A percentile compares a stretch with the other conserved stretches of the same genome.
Conservation (phyloP, 2,797 vertebrate genomes). For the Brachyrhaphis roseni region DNA sequence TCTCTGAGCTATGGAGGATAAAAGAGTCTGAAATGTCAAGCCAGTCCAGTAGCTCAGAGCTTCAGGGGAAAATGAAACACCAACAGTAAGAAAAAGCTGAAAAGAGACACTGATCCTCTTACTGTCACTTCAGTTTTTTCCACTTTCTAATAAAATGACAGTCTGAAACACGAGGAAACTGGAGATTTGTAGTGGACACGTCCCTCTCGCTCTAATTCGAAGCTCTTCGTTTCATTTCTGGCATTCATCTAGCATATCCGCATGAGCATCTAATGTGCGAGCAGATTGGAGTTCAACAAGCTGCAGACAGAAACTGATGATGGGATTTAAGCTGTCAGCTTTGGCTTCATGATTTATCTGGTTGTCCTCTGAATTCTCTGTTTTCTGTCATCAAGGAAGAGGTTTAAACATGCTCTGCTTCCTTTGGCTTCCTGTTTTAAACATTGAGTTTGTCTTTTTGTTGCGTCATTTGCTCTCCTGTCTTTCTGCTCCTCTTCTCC, state of each 20-base stretch:
- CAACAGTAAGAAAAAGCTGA: background rate
- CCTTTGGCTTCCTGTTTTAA: background rate
- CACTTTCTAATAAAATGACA: slow-evolving; percentile 26
- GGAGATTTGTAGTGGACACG: background rate
- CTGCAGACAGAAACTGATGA: slow-evolving; percentile 9
- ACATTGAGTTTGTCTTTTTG: background rate
- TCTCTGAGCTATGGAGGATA: slow-evolving; percentile 9
- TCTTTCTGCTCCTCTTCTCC: background rate
- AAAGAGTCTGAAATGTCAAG: background rate
- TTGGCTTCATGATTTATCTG: background rate
- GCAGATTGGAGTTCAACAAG: background rate
- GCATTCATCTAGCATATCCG: slow-evolving; percentile 5
- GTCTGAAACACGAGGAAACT: slow-evolving; percentile 1
- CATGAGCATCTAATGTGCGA: background rate
- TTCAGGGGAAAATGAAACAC: background rate
- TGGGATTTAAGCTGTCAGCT: slow-evolving; percentile 14
- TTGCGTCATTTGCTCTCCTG: background rate
- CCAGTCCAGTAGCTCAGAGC: slow-evolving; percentile 2
- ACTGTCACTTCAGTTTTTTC: slow-evolving; percentile 13
- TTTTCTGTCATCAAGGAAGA: background rate
- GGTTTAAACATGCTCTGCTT: background rate
- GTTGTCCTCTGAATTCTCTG: background rate
- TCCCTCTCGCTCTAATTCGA: background rate
- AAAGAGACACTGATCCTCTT: slow-evolving; percentile 41
- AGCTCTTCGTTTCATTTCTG: background rate